A percentile compares a stretch with the other conserved stretches of the same genome.
These are phyloP conservation scores for Stenodera caucasica DNA, from an alignment of 2,888 invertebrate genomes.

Conservation along the genomic window DNA sequence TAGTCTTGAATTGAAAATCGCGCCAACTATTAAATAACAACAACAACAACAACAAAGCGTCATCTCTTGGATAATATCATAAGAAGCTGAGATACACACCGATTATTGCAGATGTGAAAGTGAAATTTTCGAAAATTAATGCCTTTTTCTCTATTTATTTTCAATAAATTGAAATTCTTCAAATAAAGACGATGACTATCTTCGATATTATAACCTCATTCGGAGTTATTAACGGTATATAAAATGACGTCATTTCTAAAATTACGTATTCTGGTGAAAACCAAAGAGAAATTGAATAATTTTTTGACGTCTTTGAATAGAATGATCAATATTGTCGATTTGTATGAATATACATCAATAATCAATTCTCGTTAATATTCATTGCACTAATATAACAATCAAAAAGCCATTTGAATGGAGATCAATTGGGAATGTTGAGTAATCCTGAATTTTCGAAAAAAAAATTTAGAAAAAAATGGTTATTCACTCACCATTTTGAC, in stretches of 20 bases:
- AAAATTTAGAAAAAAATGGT: not conserved
- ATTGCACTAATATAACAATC: too few species aligned
- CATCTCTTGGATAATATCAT: conserved; percentile 11
- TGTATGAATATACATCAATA: not conserved
- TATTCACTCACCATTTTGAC: conserved; percentile 22
- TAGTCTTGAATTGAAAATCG: not conserved
- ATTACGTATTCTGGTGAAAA: conserved; percentile 8
- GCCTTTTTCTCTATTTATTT: not conserved
- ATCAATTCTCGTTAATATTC: too few species aligned
- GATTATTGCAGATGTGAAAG: not conserved
- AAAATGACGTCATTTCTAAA: conserved; percentile 19
- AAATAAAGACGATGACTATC: too few species aligned
- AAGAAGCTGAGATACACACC: conserved; percentile 13
- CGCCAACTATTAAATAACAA: conserved; percentile 7
- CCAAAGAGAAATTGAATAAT: not conserved
- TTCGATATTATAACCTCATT: too few species aligned
- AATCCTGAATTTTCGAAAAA: too few species aligned
- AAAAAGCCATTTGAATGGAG: too few species aligned
- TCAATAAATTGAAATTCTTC: too few species aligned
- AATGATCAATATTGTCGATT: not conserved
- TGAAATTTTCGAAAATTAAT: not conserved
- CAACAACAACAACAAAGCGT: conserved; percentile 11
- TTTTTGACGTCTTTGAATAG: not conserved
- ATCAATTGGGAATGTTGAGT: too few species aligned
- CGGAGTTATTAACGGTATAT: too few species aligned